Evolutionary conservation across 2,888 invertebrate species (phyloP), one percentile per base, ranked within the genome.

Genomic region (Caenorhabditis plicata): DNA sequence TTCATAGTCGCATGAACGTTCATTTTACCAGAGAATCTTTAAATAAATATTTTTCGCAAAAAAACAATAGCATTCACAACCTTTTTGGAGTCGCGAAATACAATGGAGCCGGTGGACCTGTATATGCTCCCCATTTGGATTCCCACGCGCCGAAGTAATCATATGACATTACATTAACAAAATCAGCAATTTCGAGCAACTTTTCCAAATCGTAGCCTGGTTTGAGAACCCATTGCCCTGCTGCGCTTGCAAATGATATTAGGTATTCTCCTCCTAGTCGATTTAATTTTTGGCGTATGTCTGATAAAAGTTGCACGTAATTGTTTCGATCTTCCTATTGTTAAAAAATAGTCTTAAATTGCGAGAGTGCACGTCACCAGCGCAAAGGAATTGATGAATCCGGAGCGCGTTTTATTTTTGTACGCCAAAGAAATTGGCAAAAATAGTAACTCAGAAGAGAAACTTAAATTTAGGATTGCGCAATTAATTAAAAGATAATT

Each of bases 131-230:
- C 77, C 78, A 77, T 43, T 77, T 74, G 19, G 67, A 68, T 15
- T 66, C 56, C 78, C 79, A 79, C 0, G 79, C 75, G 7, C 79
- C 80, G 52, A 76, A 80, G 57, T 75, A 81, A 51, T 81, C 80
- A 45, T 80, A 81, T 9, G 74, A 72, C 78, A 81, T 78, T 7
- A 80, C 73, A 39, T 80, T 81, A 15, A 80, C 75, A 55, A 75
- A 81, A 51, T 81, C 78, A 11, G 64, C 74, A 44, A 75, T 65
- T 29, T 74, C 63, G 26, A 80, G 52, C 11, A 80, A 45, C 23
- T 64, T 67, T 1, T 68, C 58, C 15, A 80, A 64, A 41, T 80
- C 81, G 50, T 71, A 80, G 33, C 70, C 70, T 1, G 78, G 78
- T 26, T 81, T 77, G 22, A 80, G 52, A 2, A 77, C 77, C 80